Evolutionary conservation across 2,797 vertebrate genomes (phyloP).

Genomic region (Capromys pilorides): DNA sequence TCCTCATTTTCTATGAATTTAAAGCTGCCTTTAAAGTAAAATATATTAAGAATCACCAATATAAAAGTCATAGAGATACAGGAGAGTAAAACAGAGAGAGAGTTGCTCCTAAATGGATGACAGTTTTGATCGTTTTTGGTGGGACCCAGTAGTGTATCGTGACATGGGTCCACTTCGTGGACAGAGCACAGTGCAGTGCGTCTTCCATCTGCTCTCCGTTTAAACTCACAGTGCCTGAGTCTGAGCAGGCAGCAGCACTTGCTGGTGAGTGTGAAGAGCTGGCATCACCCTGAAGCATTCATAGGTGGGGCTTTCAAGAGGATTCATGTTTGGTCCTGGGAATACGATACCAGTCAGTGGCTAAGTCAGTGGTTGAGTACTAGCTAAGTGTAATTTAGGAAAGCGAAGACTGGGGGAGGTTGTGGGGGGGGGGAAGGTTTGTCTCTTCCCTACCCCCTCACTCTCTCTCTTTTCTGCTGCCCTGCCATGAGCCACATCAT

Average conservation of each 20-base stretch:
- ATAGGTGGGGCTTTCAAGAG: neutral
- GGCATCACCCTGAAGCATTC: constrained; percentile 24
- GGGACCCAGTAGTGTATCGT: neutral
- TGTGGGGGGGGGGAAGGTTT: no score
- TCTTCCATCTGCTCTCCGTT: neutral
- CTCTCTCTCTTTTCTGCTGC: no score
- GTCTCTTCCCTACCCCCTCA: no score
- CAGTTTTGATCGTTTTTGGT: neutral
- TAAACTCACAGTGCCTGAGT: neutral
- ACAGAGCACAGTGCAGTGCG: neutral
- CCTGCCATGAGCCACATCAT: no score
- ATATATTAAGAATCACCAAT: neutral
- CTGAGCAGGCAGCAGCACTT: neutral
- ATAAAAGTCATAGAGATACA: neutral
- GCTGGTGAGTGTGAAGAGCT: neutral
- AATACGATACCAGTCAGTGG: no score
- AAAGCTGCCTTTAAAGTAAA: neutral
- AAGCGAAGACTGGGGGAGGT: no score
- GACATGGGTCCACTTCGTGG: neutral
- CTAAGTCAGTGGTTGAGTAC: no score
- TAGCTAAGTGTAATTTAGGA: no score
- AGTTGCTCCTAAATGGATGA: neutral
- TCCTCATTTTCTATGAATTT: neutral
- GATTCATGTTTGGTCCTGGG: neutral
- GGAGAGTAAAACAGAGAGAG: neutral